Percentiles rank a stretch among this genome's conserved stretches.
These are phyloP conservation scores for Halyomorpha halys DNA, from an alignment of 1,140 invertebrate genomes.

Conservation along the genomic window DNA sequence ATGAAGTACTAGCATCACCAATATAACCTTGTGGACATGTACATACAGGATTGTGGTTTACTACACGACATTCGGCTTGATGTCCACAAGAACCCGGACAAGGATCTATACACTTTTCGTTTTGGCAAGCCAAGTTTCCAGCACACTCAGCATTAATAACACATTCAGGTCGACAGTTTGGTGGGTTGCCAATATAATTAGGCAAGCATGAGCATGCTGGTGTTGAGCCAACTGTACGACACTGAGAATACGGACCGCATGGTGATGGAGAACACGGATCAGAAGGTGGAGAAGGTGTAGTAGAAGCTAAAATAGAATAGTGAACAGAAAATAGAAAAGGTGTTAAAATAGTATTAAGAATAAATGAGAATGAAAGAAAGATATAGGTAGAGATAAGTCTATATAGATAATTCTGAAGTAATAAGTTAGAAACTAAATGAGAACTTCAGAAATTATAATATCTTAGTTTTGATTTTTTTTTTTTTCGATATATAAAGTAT, in stretches of 20 bases:
- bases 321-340: slow-evolving; percentile 25
- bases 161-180: slow-evolving; percentile 44
- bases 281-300: slow-evolving; percentile 31
- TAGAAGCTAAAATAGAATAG: slow-evolving; percentile 31
- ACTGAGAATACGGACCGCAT: slow-evolving; percentile 43
- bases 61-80: slow-evolving; percentile 43
- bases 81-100: slow-evolving; percentile 46
- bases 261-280: slow-evolving; percentile 43
- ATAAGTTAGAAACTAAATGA: slow-evolving; percentile 1
- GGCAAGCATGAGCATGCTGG: slow-evolving; percentile 42
- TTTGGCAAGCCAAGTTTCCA: slow-evolving; percentile 41
- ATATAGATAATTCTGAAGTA: slow-evolving; percentile 1
- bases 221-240: slow-evolving; percentile 37
- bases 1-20: slow-evolving; percentile 39
- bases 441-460: background rate
- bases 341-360: background rate
- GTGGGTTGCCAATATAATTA: slow-evolving; percentile 43
- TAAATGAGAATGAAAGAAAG: background rate
- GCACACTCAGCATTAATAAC: slow-evolving; percentile 43
- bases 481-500: slow-evolving; percentile 11
- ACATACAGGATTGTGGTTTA: slow-evolving; percentile 47
- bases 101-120: slow-evolving; percentile 42
- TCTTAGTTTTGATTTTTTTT: slow-evolving; percentile 17
- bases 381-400: background rate
- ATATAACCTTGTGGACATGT: slow-evolving; percentile 46